phyloP scores from a whole-genome alignment of 1,140 invertebrate genomes.

The Musca domestica region DNA sequence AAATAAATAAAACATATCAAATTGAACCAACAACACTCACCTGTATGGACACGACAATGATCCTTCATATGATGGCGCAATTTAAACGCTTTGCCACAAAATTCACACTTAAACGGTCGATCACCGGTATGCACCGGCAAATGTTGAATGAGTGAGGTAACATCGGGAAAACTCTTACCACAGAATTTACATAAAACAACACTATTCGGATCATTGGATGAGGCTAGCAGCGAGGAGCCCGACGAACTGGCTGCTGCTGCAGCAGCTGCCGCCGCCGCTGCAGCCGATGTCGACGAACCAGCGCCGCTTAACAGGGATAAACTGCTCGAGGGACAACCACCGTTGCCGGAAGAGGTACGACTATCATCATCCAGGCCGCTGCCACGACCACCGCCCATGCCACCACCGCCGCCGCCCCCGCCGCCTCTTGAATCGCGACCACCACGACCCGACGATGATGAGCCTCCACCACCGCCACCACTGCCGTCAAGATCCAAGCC shows the following conservation, averaged over 20 bases:
- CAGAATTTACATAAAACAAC: constrained; percentile 87
- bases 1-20: neutral
- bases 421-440: constrained; percentile 3
- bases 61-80: constrained; percentile 89
- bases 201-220: constrained; percentile 63
- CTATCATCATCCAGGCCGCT: constrained; percentile 25
- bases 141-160: constrained; percentile 79
- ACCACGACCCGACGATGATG: neutral
- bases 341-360: constrained; percentile 33
- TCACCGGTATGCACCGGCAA: constrained; percentile 85
- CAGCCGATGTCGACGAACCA: constrained; percentile 46
- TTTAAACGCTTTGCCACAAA: constrained; percentile 88
- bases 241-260: constrained; percentile 41
- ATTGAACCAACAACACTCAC: constrained; percentile 50
- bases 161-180: constrained; percentile 85
- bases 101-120: constrained; percentile 85
- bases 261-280: constrained; percentile 45
- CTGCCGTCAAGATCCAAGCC: constrained; percentile 34
- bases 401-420: constrained; percentile 5
- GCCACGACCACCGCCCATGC: neutral
- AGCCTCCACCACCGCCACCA: constrained; percentile 30
- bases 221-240: constrained; percentile 49
- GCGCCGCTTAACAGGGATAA: constrained; percentile 31
- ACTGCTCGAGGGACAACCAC: constrained; percentile 27
- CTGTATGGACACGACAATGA: constrained; percentile 87